phyloP scores from a whole-genome alignment of 2,888 invertebrate species.

The Drosophila yooni region DNA sequence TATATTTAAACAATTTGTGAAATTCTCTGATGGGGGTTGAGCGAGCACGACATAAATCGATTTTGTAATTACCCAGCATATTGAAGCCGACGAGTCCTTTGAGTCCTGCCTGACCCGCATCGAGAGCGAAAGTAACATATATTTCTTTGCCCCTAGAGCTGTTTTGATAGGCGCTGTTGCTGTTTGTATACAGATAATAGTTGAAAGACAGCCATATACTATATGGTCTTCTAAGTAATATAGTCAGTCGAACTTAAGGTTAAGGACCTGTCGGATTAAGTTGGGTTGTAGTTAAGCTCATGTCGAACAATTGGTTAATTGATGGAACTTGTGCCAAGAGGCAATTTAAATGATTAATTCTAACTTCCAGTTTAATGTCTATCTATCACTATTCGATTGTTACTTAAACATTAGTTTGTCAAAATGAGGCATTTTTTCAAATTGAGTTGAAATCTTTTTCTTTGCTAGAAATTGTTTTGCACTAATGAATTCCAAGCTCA shows the following conservation, averaged over 20 bases:
- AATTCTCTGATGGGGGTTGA: constrained; percentile 29
- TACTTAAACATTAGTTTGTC: not conserved
- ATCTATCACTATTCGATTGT: not conserved
- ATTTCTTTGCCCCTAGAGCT: constrained; percentile 45
- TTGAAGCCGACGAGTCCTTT: constrained; percentile 38
- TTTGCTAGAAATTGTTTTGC: not conserved
- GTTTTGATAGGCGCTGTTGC: constrained; percentile 7
- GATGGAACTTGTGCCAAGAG: constrained; percentile 1
- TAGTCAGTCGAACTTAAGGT: constrained; percentile 53
- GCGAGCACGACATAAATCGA: constrained; percentile 66
- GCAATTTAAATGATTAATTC: constrained; percentile 14
- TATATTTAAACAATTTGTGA: constrained; percentile 57
- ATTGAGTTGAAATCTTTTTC: not conserved
- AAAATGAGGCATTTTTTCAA: not conserved
- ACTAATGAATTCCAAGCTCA: not conserved
- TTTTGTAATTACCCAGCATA: constrained; percentile 73
- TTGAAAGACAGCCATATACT: constrained; percentile 1
- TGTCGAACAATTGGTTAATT: not conserved
- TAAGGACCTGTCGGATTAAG: constrained; percentile 60
- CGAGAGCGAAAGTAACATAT: constrained; percentile 70
- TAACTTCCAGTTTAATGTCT: not conserved
- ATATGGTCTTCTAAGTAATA: not conserved
- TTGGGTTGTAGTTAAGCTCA: constrained; percentile 2
- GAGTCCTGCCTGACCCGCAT: constrained; percentile 43
- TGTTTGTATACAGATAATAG: not conserved